phyloP scores from a whole-genome alignment of 2,113 vertebrate species.

The Pelusios castaneus region DNA sequence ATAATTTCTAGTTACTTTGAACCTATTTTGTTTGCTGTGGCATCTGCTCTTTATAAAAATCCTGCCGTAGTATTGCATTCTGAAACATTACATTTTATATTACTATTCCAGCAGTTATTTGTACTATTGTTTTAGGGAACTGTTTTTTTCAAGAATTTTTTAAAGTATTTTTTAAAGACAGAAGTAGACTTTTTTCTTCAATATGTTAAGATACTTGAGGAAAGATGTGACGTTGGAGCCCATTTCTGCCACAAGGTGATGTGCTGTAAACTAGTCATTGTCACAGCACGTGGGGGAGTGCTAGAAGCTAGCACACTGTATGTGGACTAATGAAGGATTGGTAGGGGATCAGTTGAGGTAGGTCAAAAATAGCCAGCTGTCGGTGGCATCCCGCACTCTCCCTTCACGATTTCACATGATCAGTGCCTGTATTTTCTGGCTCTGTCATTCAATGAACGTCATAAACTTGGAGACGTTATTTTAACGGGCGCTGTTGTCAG shows the following conservation, averaged over 20 bases:
- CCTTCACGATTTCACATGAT: neutral
- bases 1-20: neutral
- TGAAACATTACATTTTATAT: accelerated
- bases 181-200: neutral
- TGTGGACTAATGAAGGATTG: slow-evolving; percentile 52
- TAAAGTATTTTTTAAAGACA: accelerated
- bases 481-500: slow-evolving; percentile 40
- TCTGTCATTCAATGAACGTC: neutral
- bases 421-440: neutral
- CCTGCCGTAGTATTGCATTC: neutral
- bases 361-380: slow-evolving; percentile 52
- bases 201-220: neutral
- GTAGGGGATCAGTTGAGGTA: neutral
- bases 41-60: neutral
- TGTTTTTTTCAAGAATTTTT: neutral
- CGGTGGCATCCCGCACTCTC: neutral
- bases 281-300: neutral
- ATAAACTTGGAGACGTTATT: accelerated
- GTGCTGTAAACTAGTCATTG: neutral
- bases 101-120: neutral
- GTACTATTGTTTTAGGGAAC: neutral
- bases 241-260: neutral
- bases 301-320: neutral
- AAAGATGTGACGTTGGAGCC: neutral
- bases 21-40: neutral